phyloP scores from a whole-genome alignment of 1,140 invertebrate species.

The Phymorhynchus buccinoides region DNA sequence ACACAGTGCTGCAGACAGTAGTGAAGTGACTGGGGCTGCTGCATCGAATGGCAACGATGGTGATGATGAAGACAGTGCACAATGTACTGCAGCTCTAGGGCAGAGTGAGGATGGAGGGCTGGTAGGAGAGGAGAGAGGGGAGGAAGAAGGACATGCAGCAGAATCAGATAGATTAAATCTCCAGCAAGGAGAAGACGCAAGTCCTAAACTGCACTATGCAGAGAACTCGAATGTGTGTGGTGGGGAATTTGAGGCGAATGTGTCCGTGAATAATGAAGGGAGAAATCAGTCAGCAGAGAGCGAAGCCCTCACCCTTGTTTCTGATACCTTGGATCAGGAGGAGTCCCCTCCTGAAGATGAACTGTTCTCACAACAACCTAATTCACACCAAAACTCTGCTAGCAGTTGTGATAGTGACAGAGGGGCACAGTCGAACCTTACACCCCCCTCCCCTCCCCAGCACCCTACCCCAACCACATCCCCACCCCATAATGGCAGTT shows the following conservation, averaged over 20 bases:
- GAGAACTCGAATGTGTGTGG: no score
- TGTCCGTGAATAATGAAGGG: neutral
- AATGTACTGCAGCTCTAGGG: no score
- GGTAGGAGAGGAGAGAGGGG: neutral
- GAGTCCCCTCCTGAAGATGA: conserved; percentile 30
- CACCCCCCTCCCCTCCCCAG: neutral
- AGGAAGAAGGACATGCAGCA: neutral
- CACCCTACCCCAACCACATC: neutral
- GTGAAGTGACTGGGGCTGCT: neutral
- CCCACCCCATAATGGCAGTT: no score
- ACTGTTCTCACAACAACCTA: neutral
- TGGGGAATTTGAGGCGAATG: neutral
- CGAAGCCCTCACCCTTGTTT: neutral
- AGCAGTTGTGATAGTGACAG: neutral
- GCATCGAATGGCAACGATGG: no score
- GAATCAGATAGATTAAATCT: neutral
- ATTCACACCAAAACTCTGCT: neutral
- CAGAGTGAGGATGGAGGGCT: neutral
- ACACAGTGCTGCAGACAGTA: neutral
- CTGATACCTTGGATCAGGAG: neutral
- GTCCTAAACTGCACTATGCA: no score
- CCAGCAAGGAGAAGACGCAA: neutral
- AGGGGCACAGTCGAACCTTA: neutral
- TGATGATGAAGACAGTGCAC: neutral
- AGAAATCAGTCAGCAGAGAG: neutral